Evolutionary conservation across 1,140 invertebrate species (phyloP), one percentile per base, ranked within the genome.

Genomic region (Tachypleus tridentatus): DNA sequence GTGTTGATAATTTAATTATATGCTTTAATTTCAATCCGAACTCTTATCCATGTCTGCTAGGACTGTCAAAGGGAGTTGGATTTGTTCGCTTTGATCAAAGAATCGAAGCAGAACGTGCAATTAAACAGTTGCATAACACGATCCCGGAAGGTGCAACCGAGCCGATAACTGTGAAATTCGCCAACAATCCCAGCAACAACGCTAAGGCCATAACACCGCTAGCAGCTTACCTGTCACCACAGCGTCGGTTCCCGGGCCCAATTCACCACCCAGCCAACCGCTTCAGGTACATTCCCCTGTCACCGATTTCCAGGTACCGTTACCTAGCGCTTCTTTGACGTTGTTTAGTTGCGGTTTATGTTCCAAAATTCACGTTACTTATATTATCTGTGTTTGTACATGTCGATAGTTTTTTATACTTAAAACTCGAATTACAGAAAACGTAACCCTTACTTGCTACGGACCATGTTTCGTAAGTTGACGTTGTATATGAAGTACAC

Each of bases 31-130:
- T 29, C 29, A 29, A 29, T 29, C 29, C 29, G 29, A 29, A 29
- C 29, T 29, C 29, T 29, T 29, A 29, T 29, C 29, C 29, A 29
- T 29, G 29, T 52, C 49, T 70, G 77, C 52, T 69, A 90, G 95
- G 95, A 74, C 82, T 98, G 72, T 98, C 96, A 61, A 98, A 98
- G 82, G 97, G 97, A 66, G 97, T 99, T 68, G 97, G 97, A 59
- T 99, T 99, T 80, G 98, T 99, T 73, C 85, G 97, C 67, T 99
- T 98, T 79, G 97, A 99, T 79, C 93, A 98, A 78, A 87, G 95
- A 65, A 84, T 91, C 70, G 96, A 99, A 79, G 97, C 97, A 4
- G 97, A 99, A 78, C 82, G 90, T 57, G 97, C 97, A 49, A 99
- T 99, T 71, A 91, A 97, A 76, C 93, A 98, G 79, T 80, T 99